phyloP scores from a whole-genome alignment of 2,113 vertebrate genomes.

The Petaurus breviceps region DNA sequence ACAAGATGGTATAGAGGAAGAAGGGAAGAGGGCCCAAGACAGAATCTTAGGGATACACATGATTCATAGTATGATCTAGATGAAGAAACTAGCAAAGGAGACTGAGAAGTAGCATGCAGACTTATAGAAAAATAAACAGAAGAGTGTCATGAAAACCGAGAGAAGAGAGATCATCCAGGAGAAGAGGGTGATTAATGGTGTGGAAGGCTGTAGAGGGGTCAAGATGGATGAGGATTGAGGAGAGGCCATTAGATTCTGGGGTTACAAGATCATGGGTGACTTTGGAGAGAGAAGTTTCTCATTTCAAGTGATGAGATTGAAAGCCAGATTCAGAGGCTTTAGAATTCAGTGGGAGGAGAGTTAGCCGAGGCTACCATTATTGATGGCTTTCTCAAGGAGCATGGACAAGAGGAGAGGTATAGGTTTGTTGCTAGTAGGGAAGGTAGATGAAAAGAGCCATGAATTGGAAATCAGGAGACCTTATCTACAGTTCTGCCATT shows the following conservation, averaged over 20 bases:
- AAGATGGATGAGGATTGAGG: neutral
- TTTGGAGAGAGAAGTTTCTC: neutral
- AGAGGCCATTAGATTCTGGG: neutral
- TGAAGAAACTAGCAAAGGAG: neutral
- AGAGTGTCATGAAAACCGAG: neutral
- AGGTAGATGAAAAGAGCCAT: neutral
- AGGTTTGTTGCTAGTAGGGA: neutral
- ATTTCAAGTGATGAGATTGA: neutral
- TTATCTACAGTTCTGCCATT: neutral
- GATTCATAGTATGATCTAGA: neutral
- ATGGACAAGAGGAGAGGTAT: neutral
- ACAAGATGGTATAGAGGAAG: neutral
- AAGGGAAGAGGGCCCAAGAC: neutral
- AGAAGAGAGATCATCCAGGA: neutral
- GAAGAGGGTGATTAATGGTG: neutral
- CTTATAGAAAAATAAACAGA: neutral
- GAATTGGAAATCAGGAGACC: neutral
- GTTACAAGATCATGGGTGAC: neutral
- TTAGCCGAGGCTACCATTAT: neutral
- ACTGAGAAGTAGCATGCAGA: neutral
- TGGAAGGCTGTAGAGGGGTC: neutral
- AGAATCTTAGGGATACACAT: neutral
- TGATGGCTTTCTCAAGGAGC: neutral
- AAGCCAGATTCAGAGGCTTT: neutral
- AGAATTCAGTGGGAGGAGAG: neutral